Conservation (phyloP, 2,113 vertebrate species). For the Channa maculata region DNA sequence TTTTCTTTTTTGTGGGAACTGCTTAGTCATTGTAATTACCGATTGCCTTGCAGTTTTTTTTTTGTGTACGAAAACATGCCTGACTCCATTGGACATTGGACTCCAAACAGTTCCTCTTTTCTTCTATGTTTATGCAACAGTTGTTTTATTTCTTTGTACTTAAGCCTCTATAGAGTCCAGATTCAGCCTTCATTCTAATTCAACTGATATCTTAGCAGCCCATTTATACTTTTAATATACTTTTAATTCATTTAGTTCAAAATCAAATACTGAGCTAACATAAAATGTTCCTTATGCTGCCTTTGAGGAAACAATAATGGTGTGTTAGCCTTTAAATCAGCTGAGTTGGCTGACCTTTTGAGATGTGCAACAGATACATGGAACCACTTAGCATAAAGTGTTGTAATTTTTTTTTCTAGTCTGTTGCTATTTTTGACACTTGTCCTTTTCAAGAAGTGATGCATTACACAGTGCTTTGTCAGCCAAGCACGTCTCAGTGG, state of each 20-base stretch:
- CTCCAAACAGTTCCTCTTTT: background rate
- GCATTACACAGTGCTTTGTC: background rate
- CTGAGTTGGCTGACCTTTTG: slow-evolving; percentile 69
- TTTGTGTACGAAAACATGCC: background rate
- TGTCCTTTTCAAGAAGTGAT: slow-evolving; percentile 20
- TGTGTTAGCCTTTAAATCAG: slow-evolving; percentile 69
- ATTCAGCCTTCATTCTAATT: background rate
- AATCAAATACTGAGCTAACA: slow-evolving; percentile 19
- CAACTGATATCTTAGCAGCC: background rate
- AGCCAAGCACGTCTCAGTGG: slow-evolving; percentile 5
- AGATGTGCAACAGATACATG: slow-evolving; percentile 52
- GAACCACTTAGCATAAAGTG: slow-evolving; percentile 58
- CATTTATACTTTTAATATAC: background rate
- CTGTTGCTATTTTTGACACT: slow-evolving; percentile 26
- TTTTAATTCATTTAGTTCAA: background rate
- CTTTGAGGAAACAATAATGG: slow-evolving; percentile 41
- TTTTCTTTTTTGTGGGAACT: too few species aligned
- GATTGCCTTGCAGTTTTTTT: background rate
- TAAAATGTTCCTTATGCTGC: slow-evolving; percentile 44
- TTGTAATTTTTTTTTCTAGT: slow-evolving; percentile 13
- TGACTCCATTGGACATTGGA: background rate
- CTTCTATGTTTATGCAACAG: background rate
- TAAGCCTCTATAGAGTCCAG: background rate
- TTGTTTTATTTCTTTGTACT: background rate
- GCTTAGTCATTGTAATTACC: background rate